Evolutionary conservation across 30 jellyfish, hydroid and myxozoan genomes (phyloP).

Genomic region (Phacellophora camtschatica): DNA sequence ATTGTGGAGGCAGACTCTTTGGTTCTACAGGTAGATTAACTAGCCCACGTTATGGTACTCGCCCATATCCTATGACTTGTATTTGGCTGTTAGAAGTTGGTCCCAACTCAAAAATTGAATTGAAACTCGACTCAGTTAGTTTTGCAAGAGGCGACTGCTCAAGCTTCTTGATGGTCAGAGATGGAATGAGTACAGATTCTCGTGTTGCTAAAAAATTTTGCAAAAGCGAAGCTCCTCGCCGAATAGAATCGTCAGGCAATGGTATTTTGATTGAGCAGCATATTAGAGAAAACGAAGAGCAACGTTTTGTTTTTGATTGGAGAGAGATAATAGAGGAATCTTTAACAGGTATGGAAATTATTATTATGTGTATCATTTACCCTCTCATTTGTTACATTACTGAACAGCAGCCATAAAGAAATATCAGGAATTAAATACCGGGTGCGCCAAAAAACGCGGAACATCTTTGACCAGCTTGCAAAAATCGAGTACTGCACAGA

Average conservation of each 20-base stretch:
- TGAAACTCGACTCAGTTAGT: constrained; percentile 4
- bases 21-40: constrained; percentile 52
- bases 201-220: constrained; percentile 41
- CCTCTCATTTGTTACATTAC: no score
- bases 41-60: constrained; percentile 34
- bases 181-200: constrained; percentile 71
- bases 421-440: no score
- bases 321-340: not conserved
- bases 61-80: constrained; percentile 45
- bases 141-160: constrained; percentile 27
- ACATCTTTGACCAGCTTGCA: no score
- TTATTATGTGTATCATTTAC: no score
- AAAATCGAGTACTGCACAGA: no score
- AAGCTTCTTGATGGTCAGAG: constrained; percentile 36
- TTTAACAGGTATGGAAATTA: no score
- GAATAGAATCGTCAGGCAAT: constrained; percentile 12
- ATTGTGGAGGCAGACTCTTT: constrained; percentile 64
- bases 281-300: not conserved
- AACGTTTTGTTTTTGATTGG: not conserved
- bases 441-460: no score
- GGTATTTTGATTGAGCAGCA: constrained; percentile 20
- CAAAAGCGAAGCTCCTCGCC: not conserved
- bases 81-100: constrained; percentile 65
- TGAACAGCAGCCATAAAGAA: no score
- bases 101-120: constrained; percentile 13